phyloP scores from a whole-genome alignment of 2,113 vertebrate genomes.

The Myotis yumanensis region DNA sequence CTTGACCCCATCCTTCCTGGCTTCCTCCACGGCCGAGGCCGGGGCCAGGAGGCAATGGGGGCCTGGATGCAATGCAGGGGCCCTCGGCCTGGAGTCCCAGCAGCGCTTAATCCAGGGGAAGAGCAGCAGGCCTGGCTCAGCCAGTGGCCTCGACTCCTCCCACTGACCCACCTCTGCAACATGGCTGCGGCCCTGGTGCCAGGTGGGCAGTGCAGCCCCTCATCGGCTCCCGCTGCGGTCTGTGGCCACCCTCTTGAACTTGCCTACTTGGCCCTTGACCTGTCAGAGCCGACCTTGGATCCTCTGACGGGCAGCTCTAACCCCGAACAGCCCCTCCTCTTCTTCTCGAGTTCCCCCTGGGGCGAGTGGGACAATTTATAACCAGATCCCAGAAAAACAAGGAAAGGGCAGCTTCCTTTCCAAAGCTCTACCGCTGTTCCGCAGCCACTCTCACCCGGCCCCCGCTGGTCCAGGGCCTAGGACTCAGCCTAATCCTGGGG shows the following conservation, averaged over 20 bases:
- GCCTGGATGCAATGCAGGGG: neutral
- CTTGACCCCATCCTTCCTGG: neutral
- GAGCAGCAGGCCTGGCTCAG: neutral
- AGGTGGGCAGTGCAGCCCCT: neutral
- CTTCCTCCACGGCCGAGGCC: neutral
- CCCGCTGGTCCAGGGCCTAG: neutral
- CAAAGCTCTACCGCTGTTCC: neutral
- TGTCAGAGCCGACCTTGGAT: neutral
- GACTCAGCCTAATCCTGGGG: slow-evolving; percentile 57
- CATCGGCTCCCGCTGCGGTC: neutral
- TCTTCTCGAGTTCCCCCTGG: neutral
- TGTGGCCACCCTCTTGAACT: neutral
- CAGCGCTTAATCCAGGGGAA: neutral
- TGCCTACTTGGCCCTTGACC: neutral
- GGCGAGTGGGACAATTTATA: neutral
- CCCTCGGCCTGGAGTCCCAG: neutral
- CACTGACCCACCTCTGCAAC: accelerated
- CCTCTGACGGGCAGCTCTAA: neutral
- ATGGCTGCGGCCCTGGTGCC: neutral
- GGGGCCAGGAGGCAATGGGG: too few species aligned
- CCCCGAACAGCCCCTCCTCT: slow-evolving; percentile 13
- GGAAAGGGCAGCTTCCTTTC: neutral
- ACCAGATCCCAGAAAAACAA: neutral
- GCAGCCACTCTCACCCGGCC: neutral
- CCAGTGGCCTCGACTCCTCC: neutral